These are phyloP conservation scores for Microcebus tavaratra DNA, from an alignment of 2,113 vertebrate species.

Conservation along the genomic window DNA sequence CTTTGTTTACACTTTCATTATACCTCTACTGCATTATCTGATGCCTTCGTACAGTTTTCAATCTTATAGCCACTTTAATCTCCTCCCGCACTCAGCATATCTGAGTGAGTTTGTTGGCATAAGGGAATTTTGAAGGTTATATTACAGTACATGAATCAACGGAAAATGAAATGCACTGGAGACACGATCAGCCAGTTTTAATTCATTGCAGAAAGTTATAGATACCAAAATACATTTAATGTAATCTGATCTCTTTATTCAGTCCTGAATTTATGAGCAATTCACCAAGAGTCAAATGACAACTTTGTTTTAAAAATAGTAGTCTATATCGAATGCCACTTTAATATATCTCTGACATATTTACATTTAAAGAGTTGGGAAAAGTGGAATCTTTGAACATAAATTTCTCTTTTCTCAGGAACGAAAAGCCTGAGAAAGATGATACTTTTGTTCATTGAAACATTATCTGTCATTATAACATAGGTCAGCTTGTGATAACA, in stretches of 20 bases:
- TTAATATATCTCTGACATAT: constrained; percentile 84
- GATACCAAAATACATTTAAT: constrained; percentile 95
- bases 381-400: constrained; percentile 80
- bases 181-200: constrained; percentile 94
- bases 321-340: constrained; percentile 79
- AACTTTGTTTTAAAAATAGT: constrained; percentile 91
- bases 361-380: constrained; percentile 81
- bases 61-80: constrained; percentile 91
- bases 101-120: constrained; percentile 89
- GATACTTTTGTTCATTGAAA: constrained; percentile 75
- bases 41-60: constrained; percentile 90
- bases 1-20: constrained; percentile 95
- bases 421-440: constrained; percentile 71
- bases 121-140: constrained; percentile 94
- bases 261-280: constrained; percentile 91
- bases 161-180: constrained; percentile 96
- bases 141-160: constrained; percentile 96
- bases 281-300: constrained; percentile 87
- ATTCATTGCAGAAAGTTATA: constrained; percentile 93
- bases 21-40: constrained; percentile 89
- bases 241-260: constrained; percentile 95
- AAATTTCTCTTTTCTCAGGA: constrained; percentile 79
- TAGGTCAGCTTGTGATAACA: constrained; percentile 67
- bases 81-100: constrained; percentile 88
- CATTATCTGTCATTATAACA: constrained; percentile 63